A percentile compares a stretch with the other conserved stretches of the same genome.
These are phyloP conservation scores for Morone chrysops DNA, from an alignment of 2,113 vertebrate genomes.

Conservation along the genomic window DNA sequence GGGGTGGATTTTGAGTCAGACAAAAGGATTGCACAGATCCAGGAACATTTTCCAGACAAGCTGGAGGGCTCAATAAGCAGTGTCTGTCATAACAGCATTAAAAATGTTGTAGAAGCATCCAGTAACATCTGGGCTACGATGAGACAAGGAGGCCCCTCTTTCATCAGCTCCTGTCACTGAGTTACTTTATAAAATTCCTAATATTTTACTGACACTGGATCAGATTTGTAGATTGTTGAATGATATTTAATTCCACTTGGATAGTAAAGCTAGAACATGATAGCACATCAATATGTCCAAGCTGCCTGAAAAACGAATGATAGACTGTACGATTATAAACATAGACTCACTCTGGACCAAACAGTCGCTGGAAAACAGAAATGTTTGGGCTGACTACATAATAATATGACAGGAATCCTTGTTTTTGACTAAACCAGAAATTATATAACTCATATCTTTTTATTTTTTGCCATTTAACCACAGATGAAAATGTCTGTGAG, in stretches of 20 bases:
- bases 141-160: conserved; percentile 39
- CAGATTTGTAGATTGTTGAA: conserved; percentile 37
- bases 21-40: conserved; percentile 48
- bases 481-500: conserved; percentile 27
- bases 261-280: conserved; percentile 16
- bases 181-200: conserved; percentile 1
- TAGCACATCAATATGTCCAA: neutral
- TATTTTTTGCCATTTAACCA: neutral
- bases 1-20: conserved; percentile 53
- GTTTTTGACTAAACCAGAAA: neutral
- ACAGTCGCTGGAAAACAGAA: neutral
- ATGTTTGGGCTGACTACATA: neutral
- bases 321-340: neutral
- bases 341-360: neutral
- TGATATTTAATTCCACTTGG: neutral
- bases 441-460: conserved; percentile 15
- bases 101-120: conserved; percentile 56
- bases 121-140: conserved; percentile 63
- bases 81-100: conserved; percentile 69
- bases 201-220: conserved; percentile 30
- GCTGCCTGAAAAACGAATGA: neutral
- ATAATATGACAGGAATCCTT: neutral
- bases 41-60: conserved; percentile 62
- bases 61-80: conserved; percentile 55
- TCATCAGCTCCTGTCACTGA: conserved; percentile 34